Conservation (phyloP, 2,888 invertebrate species). For the Nowickia ferox region DNA sequence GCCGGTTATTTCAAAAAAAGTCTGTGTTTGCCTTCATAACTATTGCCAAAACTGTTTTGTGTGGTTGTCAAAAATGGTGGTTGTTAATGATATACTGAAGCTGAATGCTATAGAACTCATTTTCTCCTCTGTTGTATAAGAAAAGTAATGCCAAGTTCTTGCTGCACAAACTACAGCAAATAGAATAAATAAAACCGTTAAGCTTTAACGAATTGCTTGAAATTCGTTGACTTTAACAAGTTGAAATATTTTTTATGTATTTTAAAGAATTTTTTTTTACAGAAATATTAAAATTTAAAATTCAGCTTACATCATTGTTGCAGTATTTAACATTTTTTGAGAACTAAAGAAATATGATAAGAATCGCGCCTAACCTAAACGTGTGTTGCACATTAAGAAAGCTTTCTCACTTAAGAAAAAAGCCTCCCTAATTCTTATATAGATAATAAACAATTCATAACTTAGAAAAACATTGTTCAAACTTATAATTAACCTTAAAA, state of each 20-base stretch:
- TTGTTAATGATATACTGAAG: conserved; percentile 30
- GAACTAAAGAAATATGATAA: conserved; percentile 63
- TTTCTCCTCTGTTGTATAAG: neutral
- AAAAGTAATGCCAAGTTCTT: conserved; percentile 16
- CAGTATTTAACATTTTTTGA: conserved; percentile 60
- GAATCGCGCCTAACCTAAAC: conserved; percentile 46
- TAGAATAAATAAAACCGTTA: too few relatives aligned
- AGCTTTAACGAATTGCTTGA: neutral
- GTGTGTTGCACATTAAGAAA: conserved; percentile 34
- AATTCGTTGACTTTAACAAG: too few relatives aligned
- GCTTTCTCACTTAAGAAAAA: neutral
- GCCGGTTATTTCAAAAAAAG: conserved; percentile 81
- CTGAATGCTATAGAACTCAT: conserved; percentile 22
- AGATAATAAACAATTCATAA: conserved; percentile 20
- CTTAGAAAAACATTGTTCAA: conserved; percentile 17
- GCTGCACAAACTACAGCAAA: neutral
- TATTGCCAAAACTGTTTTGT: conserved; percentile 90
- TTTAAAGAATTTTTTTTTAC: neutral
- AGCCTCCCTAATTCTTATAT: conserved; percentile 29
- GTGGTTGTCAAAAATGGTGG: conserved; percentile 84
- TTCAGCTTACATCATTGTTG: conserved; percentile 44
- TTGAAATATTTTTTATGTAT: too few relatives aligned
- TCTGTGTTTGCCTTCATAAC: conserved; percentile 87
- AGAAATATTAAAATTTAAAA: conserved; percentile 1
- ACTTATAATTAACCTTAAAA: conserved; percentile 12